Evolutionary conservation across 2,797 vertebrate genomes (phyloP), one percentile per base, ranked within the genome.

Genomic region (Apogon hyalosoma): DNA sequence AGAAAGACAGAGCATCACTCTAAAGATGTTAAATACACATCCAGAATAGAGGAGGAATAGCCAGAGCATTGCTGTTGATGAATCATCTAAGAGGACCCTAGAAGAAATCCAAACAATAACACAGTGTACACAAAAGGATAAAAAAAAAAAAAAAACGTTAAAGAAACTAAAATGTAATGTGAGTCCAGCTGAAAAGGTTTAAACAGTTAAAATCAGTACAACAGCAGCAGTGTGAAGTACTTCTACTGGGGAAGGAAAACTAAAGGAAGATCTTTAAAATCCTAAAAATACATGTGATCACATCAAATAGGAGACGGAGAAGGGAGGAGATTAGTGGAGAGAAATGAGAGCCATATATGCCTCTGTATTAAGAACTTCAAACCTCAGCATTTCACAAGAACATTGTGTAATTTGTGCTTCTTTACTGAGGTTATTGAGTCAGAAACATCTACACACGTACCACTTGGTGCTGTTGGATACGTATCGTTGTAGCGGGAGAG

Each of bases 401-500:
- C 13, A 21, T 28, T 6, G 15, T 18, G 67, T 13, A 24, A 38
- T 21, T 60, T 28, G 51, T 7, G 11, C 11, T 9, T 51, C 42
- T 45, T 53, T 61, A 51, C 42, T 58, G 33, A 33, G 33, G 41
- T 38, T 45, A 57, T 36, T 3, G 77, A 86, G 65, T 70, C 79
- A 71, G 74, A 88, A 83, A 71, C 69, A 81, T 63, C 73, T 78
- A 76, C 45, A 73, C 77, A 99, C 97, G 87, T 99, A 99, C 98
- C 98, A 95, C 96, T 91, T 95, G 95, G 87, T 95, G 93, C 91
- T 95, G 96, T 87, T 96, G 97, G 68, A 95, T 88, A 72, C 95
- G 95, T 91, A 95, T 92, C 90, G 95, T 90, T 90, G 96, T 92
- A 82, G 95, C 95, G 85, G 96, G 96, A 79, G 97, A 96, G 92